These are phyloP conservation scores for Ectobius pallidus DNA, from an alignment of 2,888 invertebrate species.

Conservation along the genomic window DNA sequence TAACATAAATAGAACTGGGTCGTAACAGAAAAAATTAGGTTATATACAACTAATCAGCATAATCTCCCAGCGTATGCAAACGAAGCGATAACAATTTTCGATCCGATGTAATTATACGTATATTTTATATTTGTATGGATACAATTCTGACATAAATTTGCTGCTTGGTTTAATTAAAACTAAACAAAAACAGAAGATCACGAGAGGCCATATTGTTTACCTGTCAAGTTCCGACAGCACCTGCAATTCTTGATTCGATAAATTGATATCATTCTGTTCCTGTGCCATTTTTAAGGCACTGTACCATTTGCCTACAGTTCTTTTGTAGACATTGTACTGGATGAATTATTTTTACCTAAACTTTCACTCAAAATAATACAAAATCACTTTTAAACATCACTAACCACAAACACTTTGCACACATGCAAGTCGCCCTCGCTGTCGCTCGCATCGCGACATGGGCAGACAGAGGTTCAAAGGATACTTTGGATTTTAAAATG, in stretches of 20 bases:
- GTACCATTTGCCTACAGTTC: constrained; percentile 4
- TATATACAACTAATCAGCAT: no score
- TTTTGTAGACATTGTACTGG: constrained; percentile 18
- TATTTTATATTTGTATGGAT: no score
- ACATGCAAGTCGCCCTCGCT: constrained; percentile 38
- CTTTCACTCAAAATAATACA: constrained; percentile 38
- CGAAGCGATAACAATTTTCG: no score
- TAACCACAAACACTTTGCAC: constrained; percentile 30
- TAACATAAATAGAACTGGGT: no score
- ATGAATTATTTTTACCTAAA: constrained; percentile 22
- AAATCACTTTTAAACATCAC: constrained; percentile 35
- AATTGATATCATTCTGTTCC: constrained; percentile 70
- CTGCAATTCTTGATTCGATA: constrained; percentile 84
- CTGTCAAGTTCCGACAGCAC: constrained; percentile 88
- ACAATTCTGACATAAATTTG: no score
- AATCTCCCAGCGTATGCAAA: no score
- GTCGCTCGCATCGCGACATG: no score
- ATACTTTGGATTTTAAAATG: constrained; percentile 16
- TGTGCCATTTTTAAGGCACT: constrained; percentile 53
- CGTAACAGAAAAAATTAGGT: no score
- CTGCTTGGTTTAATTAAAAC: no score
- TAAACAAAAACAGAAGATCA: no score
- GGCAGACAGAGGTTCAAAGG: constrained; percentile 38
- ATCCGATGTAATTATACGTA: no score
- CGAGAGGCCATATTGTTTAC: constrained; percentile 56